A percentile compares a stretch with the other conserved stretches of the same genome.
phyloP scores from a whole-genome alignment of 2,888 invertebrate species.

The Girardia tigrina region DNA sequence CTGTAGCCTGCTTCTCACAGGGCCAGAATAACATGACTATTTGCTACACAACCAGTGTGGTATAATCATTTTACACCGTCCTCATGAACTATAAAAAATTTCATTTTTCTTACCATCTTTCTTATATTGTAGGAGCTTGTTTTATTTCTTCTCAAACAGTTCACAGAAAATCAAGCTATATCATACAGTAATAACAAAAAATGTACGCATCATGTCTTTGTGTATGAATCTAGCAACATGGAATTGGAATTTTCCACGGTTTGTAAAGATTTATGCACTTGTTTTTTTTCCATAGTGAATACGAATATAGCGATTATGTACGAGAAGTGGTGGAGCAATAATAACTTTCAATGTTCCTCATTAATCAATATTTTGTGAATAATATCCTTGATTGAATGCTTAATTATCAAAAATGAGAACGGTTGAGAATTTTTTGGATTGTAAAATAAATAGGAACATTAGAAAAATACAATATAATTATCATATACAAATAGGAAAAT shows the following conservation, averaged over 20 bases:
- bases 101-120: not conserved
- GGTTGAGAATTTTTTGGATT: not conserved
- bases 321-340: conserved; percentile 15
- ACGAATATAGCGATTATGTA: conserved; percentile 17
- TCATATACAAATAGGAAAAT: no score
- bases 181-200: conserved; percentile 18
- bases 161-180: conserved; percentile 12
- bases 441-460: not conserved
- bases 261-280: conserved; percentile 23
- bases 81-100: conserved; percentile 20
- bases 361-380: not conserved
- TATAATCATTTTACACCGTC: conserved; percentile 23
- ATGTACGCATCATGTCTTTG: conserved; percentile 23
- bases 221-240: conserved; percentile 13
- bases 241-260: conserved; percentile 23
- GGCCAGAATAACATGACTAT: conserved; percentile 23
- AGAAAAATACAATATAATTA: no score
- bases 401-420: not conserved
- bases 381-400: conserved; percentile 16
- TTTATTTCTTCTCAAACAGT: conserved; percentile 16
- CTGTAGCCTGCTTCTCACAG: conserved; percentile 23
- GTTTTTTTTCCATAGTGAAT: not conserved
- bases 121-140: conserved; percentile 12
- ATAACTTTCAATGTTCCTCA: conserved; percentile 10
- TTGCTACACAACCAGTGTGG: conserved; percentile 23